Conservation (phyloP, 2,888 invertebrate species). For the Campoplex nolae region DNA sequence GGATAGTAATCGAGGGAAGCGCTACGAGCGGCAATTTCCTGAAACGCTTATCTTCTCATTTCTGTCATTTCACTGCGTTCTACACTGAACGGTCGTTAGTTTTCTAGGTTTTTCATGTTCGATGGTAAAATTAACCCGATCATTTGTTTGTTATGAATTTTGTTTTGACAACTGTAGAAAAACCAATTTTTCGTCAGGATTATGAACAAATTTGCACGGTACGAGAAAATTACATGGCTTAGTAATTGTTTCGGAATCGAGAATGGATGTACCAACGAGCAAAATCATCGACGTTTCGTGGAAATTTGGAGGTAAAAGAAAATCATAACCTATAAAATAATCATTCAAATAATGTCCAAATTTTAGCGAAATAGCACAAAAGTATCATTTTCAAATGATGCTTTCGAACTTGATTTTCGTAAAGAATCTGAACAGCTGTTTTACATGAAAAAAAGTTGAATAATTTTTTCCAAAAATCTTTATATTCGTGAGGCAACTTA, state of each 20-base stretch:
- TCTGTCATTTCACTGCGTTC: no score
- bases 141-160: background rate
- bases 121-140: no score
- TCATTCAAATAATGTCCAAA: background rate
- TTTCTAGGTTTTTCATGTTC: no score
- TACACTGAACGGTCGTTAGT: no score
- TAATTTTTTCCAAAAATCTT: no score
- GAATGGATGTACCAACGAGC: constrained; percentile 76
- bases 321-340: constrained; percentile 46
- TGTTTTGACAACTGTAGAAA: background rate
- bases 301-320: constrained; percentile 82
- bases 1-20: no score
- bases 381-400: background rate
- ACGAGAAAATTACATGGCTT: background rate
- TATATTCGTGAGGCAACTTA: no score
- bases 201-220: constrained; percentile 2
- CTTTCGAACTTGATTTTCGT: background rate
- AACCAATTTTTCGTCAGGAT: background rate
- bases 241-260: constrained; percentile 1
- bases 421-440: background rate
- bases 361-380: background rate
- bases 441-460: no score
- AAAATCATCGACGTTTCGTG: constrained; percentile 80
- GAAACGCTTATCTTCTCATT: no score
- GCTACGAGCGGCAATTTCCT: no score